Conservation (phyloP, 2,113 vertebrate genomes). For the Corythaeola cristata region DNA sequence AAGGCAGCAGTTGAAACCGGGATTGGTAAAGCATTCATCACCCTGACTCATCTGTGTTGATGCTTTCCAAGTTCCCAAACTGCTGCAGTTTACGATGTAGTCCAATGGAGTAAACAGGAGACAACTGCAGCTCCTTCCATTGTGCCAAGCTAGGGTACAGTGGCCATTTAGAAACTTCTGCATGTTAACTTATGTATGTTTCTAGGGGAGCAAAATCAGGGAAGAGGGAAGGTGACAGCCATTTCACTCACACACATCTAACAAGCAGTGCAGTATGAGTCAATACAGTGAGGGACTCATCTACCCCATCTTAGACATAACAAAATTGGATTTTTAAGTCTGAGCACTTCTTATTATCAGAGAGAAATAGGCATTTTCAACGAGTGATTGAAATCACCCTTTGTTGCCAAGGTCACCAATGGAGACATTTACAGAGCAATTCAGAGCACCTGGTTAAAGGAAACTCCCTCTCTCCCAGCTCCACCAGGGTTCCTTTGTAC, state of each 20-base stretch:
- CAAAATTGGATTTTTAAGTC: background rate
- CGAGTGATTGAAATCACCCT: background rate
- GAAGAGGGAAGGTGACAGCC: background rate
- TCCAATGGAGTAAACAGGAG: background rate
- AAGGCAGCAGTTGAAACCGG: background rate
- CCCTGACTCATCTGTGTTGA: background rate
- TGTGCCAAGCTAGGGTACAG: background rate
- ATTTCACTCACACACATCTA: background rate
- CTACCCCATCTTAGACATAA: background rate
- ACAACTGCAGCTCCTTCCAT: background rate
- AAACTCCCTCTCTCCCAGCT: background rate
- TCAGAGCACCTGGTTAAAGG: background rate
- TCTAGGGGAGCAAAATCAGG: background rate
- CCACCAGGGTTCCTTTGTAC: background rate
- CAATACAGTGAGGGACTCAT: background rate
- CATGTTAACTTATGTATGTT: background rate
- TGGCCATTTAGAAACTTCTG: background rate
- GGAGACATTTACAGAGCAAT: background rate
- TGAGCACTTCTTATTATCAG: background rate
- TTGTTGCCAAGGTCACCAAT: background rate
- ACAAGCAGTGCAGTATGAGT: background rate
- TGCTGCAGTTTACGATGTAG: background rate
- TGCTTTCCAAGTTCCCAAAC: background rate
- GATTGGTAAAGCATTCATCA: background rate
- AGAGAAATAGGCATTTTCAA: background rate